Evolutionary conservation across 2,113 vertebrate species (phyloP).

Genomic region (Perca fluviatilis): DNA sequence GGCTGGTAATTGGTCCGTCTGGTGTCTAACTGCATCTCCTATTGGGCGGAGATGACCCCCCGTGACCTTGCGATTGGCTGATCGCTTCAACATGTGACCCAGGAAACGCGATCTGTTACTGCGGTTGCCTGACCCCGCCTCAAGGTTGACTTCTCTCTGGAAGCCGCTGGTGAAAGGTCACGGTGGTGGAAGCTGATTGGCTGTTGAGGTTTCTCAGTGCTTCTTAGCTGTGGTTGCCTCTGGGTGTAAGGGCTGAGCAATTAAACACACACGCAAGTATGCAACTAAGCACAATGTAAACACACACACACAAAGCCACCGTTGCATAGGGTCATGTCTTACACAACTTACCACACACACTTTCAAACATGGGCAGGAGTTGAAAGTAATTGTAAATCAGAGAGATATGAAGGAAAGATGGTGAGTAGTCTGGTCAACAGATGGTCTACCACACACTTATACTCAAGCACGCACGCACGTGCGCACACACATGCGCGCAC

Average conservation of each 20-base stretch:
- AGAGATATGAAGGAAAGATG: constrained; percentile 77
- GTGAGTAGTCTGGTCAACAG: constrained; percentile 76
- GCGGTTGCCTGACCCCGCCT: constrained; percentile 75
- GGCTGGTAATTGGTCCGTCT: constrained; percentile 75
- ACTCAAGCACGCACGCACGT: constrained; percentile 34
- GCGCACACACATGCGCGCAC: constrained; percentile 35
- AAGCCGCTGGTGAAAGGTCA: constrained; percentile 71
- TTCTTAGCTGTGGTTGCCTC: constrained; percentile 64
- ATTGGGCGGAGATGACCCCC: constrained; percentile 73
- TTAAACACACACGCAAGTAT: constrained; percentile 49
- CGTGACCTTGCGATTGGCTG: constrained; percentile 77
- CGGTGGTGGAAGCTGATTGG: constrained; percentile 71
- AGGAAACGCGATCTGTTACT: constrained; percentile 77
- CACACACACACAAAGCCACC: constrained; percentile 29
- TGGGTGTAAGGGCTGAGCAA: constrained; percentile 70
- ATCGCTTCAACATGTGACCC: constrained; percentile 86
- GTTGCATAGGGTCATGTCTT: constrained; percentile 60
- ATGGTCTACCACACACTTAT: constrained; percentile 68
- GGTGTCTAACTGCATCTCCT: constrained; percentile 67
- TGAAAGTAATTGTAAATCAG: constrained; percentile 82
- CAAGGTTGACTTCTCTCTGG: constrained; percentile 78
- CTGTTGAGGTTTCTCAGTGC: constrained; percentile 52
- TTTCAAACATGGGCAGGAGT: constrained; percentile 73
- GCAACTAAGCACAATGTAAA: constrained; percentile 12
- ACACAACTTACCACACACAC: constrained; percentile 72